Base-by-base conservation (phyloP, 2,888 invertebrate genomes). In the Hirtodrosophila confusa region DNA sequence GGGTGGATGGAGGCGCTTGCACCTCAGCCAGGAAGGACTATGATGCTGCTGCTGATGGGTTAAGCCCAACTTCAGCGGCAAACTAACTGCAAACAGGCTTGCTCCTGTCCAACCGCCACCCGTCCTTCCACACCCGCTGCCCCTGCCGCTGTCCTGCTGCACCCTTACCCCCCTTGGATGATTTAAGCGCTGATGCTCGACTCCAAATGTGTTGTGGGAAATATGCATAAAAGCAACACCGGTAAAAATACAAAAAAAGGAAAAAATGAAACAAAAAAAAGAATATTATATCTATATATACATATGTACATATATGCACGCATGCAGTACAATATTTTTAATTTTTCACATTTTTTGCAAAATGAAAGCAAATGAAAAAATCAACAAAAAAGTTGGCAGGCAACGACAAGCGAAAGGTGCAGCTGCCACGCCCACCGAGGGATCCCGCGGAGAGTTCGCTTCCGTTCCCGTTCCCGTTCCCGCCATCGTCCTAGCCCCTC, bases 141-240 rank as follows among this genome's bases (percentile, higher is more conserved):
- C 7, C 33, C 12, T 47, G 24, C 12, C 2, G 17, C 39, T 47
- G 17, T 17, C 17, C 17, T 17, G 17, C 17, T 17, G 17, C 17
- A 17, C 17, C 17, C 17, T 17, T 17, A 17, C 36, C 10, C 40
- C 50, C 12, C 37, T 68, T 61, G 77, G 77, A 82, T 82, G 82
- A 82, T 82, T 82, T 82, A 82, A 82, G 60, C 80, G 79, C 80
- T 66, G 77, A 54, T 65, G 79, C 87, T 75, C 85, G 76, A 41
- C 80, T 82, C 83, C 57, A 75, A 82, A 87, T 87, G 86, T 87
- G 82, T 87, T 82, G 82, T 87, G 82, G 88, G 83, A 82, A 82
- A 82, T 82, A 82, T 82, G 86, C 82, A 82, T 85, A 82, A 82
- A 85, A 82, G 86, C 83, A 82, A 68, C 69, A 72, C 66, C 51